Base-by-base conservation (phyloP, 1,140 invertebrate species). In the Muscidifurax raptorellus region DNA sequence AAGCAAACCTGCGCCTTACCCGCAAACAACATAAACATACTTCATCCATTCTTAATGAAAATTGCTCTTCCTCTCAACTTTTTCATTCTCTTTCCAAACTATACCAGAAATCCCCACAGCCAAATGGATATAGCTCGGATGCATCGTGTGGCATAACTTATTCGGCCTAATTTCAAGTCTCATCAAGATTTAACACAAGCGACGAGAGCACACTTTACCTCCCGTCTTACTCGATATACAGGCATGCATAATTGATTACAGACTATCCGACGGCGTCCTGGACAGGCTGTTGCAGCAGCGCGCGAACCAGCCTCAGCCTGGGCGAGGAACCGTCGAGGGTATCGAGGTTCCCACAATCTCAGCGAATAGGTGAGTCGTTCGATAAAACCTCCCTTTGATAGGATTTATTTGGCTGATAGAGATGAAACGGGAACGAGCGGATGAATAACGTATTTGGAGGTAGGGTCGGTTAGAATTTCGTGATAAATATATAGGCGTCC, bases 251-350 rank as follows among this genome's bases (percentile, higher is more conserved):
- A 74, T 30, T 36, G 32, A 74, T 74, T 74, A 28, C 36, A 74
- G 72, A n/a, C 0, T 6, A 74, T 12, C 72, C 13, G 72, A n/a
- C 7, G 25, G 6, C 15, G 2, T 47, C 67, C 27, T 71, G 27
- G 66, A 69, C 28, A n/a, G 22, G 22, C 22, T 71, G 72, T 13
- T 74, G 72, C 30, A 25, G 5, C n/a, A 77, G 75, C 75, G 75
- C 75, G 5, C 36, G 75, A 4, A 79, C 77, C 0, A 66, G 77
- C 25, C 32, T 25, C 18, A 79, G 77, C 59, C 1, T 36, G 6
- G 25, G n/a, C 27, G 77, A 79, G 5, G 77, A 79, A 52, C 59
- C 28, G 22, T n/a, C n/a, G n/a, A n/a, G n/a, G n/a, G n/a, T n/a
- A n/a, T n/a, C n/a, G n/a, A n/a, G n/a, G n/a, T 18, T 1, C 12